phyloP scores from a whole-genome alignment of 2,113 vertebrate species.

The Zeus faber region DNA sequence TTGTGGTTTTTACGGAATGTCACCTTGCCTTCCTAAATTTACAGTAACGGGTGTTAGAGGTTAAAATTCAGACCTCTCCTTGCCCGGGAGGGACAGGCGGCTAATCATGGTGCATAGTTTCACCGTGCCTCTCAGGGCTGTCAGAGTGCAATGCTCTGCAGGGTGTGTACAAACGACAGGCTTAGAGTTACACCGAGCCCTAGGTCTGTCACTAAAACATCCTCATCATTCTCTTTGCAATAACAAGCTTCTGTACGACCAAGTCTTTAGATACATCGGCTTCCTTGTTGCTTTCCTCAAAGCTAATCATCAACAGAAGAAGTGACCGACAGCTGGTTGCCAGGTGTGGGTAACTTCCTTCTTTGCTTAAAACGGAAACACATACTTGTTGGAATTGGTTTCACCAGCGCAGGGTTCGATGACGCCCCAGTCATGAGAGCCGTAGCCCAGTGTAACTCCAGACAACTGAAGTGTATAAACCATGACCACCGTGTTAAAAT shows the following conservation, averaged over 20 bases:
- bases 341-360: too few species aligned
- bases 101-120: slow-evolving; percentile 59
- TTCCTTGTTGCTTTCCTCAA: not conserved
- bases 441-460: not conserved
- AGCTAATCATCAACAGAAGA: too few species aligned
- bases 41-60: slow-evolving; percentile 33
- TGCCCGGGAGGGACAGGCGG: slow-evolving; percentile 58
- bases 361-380: too few species aligned
- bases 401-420: not conserved
- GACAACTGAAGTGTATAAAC: not conserved
- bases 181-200: slow-evolving; percentile 56
- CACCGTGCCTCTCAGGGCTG: slow-evolving; percentile 54
- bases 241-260: slow-evolving; percentile 36
- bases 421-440: not conserved
- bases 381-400: not conserved
- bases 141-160: slow-evolving; percentile 50
- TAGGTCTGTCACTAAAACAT: slow-evolving; percentile 67
- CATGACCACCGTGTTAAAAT: slow-evolving; percentile 1
- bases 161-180: slow-evolving; percentile 51
- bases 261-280: slow-evolving; percentile 5
- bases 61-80: slow-evolving; percentile 37
- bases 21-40: slow-evolving; percentile 49
- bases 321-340: too few species aligned
- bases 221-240: slow-evolving; percentile 38
- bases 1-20: slow-evolving; percentile 22